Base-by-base conservation (phyloP, 2,113 vertebrate species). In the Erythrocercus mccallii region DNA sequence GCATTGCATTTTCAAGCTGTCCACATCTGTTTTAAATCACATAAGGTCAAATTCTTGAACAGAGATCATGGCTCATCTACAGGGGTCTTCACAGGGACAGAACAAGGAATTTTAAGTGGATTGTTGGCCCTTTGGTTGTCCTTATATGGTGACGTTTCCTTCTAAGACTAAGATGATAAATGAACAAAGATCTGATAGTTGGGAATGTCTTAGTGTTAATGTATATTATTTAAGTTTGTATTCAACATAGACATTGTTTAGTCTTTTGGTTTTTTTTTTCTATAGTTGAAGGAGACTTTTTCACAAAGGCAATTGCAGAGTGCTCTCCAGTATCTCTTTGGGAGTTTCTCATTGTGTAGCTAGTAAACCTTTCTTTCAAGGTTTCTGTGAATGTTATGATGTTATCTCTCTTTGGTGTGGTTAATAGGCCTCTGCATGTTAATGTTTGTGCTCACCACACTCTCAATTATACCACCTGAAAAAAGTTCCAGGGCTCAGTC, bases 21-120 rank as follows among this genome's bases (percentile, higher is more conserved):
- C 27, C 71, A 73, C 86, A 97, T 87, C 92, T 96, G 93, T 88
- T 35, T 71, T 88, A 81, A 72, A 80, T 94, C 38, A 88, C 17
- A 25, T 37, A 88, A 86, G 93, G 90, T 93, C 89, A 94, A 94
- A 94, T 96, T 86, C 92, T 78, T 93, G 85, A 88, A 50, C 27
- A 81, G 73, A 94, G 81, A 87, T 87, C 90, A 64, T 64, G 64
- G 58, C 83, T 92, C 62, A 51, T 86, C 70, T 90, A 64, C 90
- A 88, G 45, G 86, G 54, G 80, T 91, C 76, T 86, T 90, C 90
- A 73, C 40, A 83, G 87, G 78, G 83, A 77, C 87, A 47, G 50
- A 82, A 90, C 38, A 90, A 89, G 79, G 85, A 92, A 86, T 90
- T 92, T 94, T 90, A 74, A 88, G 51, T 42, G 62, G 42, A 83